Base-by-base conservation (phyloP, 2,888 invertebrate species). In the Rhamnusium bicolor region DNA sequence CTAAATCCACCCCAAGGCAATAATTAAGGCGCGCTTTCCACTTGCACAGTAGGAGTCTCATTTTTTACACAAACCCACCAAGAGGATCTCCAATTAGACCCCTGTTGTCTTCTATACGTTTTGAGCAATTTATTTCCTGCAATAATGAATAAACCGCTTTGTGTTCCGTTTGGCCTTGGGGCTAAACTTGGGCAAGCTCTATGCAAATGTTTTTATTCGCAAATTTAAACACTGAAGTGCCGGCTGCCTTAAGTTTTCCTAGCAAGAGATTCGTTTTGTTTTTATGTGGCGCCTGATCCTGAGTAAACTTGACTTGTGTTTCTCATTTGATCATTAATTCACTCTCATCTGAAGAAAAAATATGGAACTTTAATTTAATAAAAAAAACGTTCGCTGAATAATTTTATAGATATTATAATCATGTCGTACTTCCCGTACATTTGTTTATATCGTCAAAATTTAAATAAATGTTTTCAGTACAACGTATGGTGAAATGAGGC, bases 91-190 rank as follows among this genome's bases (percentile, higher is more conserved):
- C 78, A 80, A 80, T 80, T 79, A 79, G 79, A 78, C 74, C 69
- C 75, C 76, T 73, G 74, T 78, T 78, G 79, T 79, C 72, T 79
- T 14, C 74, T 81, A 80, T 79, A 82, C 81, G 83, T 80, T 75
- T 74, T 74, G 71, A 77, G 71, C 75, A 66, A 70, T 77, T 75
- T 72, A 74, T 68, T 70, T 65, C 65, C 62, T 67, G 72, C 60
- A 73, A 71, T 74, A 75, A 77, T 71, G 75, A 77, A 70, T 68
- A 60, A 68, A 72, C 54, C 46, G 61, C 61, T 67, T 81, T 82
- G 82, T 80, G 66, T 53, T 54, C 19, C 65, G 21, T 16, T 53
- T 53, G 5, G 69, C 69, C 72, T 32, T n/a, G 53, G 32, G 40
- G 63, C 58, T 16, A 76, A 81, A 81, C 79, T 76, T 79, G 76